phyloP scores from a whole-genome alignment of 2,113 vertebrate genomes.

The Carlito syrichta region DNA sequence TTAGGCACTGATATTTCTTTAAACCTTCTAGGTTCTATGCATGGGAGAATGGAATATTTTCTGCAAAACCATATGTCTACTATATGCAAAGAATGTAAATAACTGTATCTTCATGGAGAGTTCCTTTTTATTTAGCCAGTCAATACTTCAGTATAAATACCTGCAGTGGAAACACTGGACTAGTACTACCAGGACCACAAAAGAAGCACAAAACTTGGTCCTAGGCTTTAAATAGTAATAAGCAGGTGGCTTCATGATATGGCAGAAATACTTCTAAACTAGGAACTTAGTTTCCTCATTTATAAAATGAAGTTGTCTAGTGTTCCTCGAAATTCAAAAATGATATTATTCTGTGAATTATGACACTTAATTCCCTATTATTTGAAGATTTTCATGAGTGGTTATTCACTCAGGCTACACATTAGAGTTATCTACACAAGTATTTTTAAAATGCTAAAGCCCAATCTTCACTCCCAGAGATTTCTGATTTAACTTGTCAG shows the following conservation, averaged over 20 bases:
- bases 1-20: background rate
- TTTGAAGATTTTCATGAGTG: background rate
- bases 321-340: background rate
- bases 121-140: background rate
- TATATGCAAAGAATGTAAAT: slow-evolving; percentile 27
- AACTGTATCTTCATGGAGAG: background rate
- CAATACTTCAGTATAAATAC: background rate
- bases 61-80: background rate
- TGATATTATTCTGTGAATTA: background rate
- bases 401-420: background rate
- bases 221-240: background rate
- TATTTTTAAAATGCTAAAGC: background rate
- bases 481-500: background rate
- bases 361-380: background rate
- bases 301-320: background rate
- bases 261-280: background rate
- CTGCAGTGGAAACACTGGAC: background rate
- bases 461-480: background rate
- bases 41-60: background rate
- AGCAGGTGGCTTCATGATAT: background rate
- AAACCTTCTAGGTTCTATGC: background rate
- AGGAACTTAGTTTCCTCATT: background rate
- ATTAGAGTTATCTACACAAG: background rate
- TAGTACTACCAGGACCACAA: background rate
- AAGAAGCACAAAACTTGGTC: background rate